Evolutionary conservation across 1,140 invertebrate species (phyloP).

Genomic region (Drosophila obscura): DNA sequence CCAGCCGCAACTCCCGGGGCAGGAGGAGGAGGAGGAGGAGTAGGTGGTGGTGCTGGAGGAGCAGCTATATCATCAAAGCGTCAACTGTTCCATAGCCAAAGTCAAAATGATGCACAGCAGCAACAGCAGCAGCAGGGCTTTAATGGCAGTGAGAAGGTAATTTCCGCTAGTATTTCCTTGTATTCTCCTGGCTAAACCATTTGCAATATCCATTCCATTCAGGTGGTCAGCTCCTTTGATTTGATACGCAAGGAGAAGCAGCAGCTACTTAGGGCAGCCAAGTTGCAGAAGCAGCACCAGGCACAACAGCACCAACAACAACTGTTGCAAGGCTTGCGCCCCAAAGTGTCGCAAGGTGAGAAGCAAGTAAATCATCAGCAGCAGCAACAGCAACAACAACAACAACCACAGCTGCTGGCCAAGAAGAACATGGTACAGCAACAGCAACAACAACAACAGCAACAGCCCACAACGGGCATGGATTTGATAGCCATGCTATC

Average conservation of each 20-base stretch:
- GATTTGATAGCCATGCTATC: conserved; percentile 71
- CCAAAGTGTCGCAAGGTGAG: conserved; percentile 58
- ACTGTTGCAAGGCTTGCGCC: conserved; percentile 53
- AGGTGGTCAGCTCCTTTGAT: conserved; percentile 83
- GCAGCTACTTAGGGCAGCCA: conserved; percentile 67
- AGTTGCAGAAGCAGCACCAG: conserved; percentile 65
- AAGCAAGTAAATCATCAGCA: conserved; percentile 64
- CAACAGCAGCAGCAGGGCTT: conserved; percentile 59
- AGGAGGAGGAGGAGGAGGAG: conserved; percentile 8
- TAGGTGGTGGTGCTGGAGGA: not conserved
- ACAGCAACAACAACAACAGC: conserved; percentile 44
- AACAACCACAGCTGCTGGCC: conserved; percentile 30
- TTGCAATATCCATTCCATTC: not conserved
- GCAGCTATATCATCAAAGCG: conserved; percentile 58
- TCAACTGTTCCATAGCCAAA: conserved; percentile 81
- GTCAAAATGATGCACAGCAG: conserved; percentile 75
- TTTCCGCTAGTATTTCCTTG: not conserved
- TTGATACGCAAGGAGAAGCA: conserved; percentile 82
- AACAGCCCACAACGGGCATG: conserved; percentile 62
- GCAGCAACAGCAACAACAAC: conserved; percentile 25
- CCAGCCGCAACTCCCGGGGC: conserved; percentile 11
- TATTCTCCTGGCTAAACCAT: not conserved
- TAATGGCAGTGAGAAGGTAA: conserved; percentile 63
- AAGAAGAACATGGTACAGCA: conserved; percentile 35
- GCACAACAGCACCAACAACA: conserved; percentile 57